A percentile compares a stretch with the other conserved stretches of the same genome.
Evolutionary conservation across 2,797 vertebrate species (phyloP).

Genomic region (Microchirus variegatus): DNA sequence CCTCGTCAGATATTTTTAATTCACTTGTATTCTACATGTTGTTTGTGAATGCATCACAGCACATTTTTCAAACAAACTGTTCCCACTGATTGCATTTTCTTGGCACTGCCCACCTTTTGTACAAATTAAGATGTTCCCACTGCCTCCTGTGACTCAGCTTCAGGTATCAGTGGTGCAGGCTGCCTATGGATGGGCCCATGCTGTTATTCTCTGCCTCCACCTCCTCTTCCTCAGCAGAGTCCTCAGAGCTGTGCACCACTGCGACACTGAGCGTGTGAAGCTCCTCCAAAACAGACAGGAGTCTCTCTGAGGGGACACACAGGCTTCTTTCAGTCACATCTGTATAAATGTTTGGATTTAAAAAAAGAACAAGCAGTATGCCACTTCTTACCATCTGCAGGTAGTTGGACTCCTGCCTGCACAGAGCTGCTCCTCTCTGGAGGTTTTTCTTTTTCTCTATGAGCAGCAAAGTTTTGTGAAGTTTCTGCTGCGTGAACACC

Average conservation of each 20-base stretch:
- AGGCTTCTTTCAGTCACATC: slow-evolving; percentile 23
- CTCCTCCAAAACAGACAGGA: slow-evolving; percentile 83
- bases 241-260: slow-evolving; percentile 82
- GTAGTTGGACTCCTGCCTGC: slow-evolving; percentile 27
- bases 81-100: slow-evolving; percentile 9
- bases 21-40: too few relatives aligned
- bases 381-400: slow-evolving; percentile 53
- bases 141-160: slow-evolving; percentile 46
- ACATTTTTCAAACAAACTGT: slow-evolving; percentile 9
- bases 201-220: slow-evolving; percentile 45
- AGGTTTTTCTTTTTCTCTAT: slow-evolving; percentile 35
- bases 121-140: slow-evolving; percentile 45
- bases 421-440: slow-evolving; percentile 17
- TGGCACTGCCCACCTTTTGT: slow-evolving; percentile 40
- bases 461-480: slow-evolving; percentile 35
- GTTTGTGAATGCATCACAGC: too few relatives aligned
- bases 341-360: slow-evolving; percentile 17
- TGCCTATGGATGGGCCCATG: slow-evolving; percentile 38
- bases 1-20: too few relatives aligned
- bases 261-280: slow-evolving; percentile 85
- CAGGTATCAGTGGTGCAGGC: slow-evolving; percentile 56
- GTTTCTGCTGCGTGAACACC: slow-evolving; percentile 63
- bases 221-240: slow-evolving; percentile 66
- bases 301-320: slow-evolving; percentile 72
- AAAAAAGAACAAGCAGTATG: slow-evolving; percentile 10